These are phyloP conservation scores for Eulemur rubriventer DNA, from an alignment of 2,797 vertebrate species.

Conservation along the genomic window DNA sequence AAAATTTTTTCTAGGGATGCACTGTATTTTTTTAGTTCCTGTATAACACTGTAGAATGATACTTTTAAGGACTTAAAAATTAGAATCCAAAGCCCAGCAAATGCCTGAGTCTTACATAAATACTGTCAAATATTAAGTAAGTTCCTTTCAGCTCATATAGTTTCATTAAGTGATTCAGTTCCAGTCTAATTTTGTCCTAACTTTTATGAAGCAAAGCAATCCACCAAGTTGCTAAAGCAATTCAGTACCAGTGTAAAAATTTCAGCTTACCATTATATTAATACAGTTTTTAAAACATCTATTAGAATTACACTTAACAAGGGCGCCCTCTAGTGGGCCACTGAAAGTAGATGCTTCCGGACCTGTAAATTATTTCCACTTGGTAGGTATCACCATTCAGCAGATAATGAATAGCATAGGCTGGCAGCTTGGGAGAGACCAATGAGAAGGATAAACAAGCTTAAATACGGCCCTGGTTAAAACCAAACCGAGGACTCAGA, in stretches of 20 bases:
- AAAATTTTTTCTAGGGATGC: background rate
- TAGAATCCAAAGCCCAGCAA: background rate
- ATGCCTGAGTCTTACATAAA: background rate
- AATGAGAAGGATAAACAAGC: background rate
- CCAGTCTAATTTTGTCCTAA: background rate
- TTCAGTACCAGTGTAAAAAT: background rate
- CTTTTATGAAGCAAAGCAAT: background rate
- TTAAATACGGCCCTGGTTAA: background rate
- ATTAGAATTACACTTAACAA: background rate
- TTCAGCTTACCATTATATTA: background rate
- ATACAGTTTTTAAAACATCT: background rate
- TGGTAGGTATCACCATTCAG: background rate
- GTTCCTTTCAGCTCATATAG: background rate
- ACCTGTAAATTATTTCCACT: background rate
- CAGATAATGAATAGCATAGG: background rate
- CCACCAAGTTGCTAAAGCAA: background rate
- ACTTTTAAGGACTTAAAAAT: background rate
- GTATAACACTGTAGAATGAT: background rate
- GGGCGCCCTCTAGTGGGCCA: constrained; percentile 60
- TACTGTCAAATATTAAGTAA: background rate
- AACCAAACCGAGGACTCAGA: background rate
- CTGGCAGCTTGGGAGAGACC: background rate
- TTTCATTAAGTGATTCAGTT: background rate
- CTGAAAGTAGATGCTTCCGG: background rate
- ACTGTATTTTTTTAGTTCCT: background rate